phyloP scores from a whole-genome alignment of 1,140 invertebrate genomes.

The Zaprionus ghesquierei region DNA sequence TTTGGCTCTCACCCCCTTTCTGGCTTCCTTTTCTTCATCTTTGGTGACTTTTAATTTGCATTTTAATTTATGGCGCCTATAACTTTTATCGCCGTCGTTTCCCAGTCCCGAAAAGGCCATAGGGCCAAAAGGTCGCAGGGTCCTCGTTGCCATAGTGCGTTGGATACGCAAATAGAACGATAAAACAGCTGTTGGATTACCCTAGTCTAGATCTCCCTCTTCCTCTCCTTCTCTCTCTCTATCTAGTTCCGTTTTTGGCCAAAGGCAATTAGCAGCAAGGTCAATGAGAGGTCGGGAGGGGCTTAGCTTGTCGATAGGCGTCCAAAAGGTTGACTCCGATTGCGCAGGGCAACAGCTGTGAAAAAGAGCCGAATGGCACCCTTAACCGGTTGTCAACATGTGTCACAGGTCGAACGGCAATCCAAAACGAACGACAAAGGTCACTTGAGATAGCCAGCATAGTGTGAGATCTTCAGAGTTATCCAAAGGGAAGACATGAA shows the following conservation, averaged over 20 bases:
- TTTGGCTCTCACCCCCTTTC: no score
- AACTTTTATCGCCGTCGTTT: conserved; percentile 66
- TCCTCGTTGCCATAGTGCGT: neutral
- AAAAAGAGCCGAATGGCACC: neutral
- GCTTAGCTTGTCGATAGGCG: conserved; percentile 17
- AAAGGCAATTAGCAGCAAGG: conserved; percentile 60
- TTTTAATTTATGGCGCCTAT: conserved; percentile 76
- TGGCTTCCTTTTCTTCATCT: neutral
- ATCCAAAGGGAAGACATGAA: neutral
- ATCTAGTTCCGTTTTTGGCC: neutral
- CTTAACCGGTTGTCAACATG: conserved; percentile 1
- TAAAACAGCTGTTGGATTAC: conserved; percentile 60
- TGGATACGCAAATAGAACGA: conserved; percentile 29
- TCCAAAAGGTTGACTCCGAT: neutral
- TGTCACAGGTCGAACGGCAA: neutral
- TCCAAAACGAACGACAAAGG: neutral
- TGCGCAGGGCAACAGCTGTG: conserved; percentile 18
- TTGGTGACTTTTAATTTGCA: conserved; percentile 69
- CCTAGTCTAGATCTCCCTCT: conserved; percentile 7
- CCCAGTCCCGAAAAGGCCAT: neutral
- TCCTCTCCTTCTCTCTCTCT: conserved; percentile 7
- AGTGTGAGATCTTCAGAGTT: neutral
- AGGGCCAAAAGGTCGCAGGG: conserved; percentile 32
- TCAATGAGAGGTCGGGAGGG: conserved; percentile 38
- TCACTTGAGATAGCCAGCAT: neutral